Conservation (phyloP, 2,113 vertebrate genomes). For the Pygoscelis antarcticus region DNA sequence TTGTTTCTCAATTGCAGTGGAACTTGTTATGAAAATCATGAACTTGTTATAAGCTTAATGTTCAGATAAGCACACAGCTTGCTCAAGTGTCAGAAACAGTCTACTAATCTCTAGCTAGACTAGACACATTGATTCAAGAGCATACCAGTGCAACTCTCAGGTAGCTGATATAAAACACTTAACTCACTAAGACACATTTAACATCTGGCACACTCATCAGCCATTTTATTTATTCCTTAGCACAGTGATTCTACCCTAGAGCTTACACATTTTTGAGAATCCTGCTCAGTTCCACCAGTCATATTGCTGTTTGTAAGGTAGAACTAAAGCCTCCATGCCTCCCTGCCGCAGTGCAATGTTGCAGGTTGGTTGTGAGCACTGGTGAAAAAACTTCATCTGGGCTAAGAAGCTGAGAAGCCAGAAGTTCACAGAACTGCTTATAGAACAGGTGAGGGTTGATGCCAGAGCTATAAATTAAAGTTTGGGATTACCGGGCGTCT, state of each 20-base stretch:
- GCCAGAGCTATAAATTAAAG: not conserved
- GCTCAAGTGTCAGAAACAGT: not conserved
- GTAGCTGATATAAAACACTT: not conserved
- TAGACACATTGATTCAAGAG: not conserved
- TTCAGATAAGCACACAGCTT: not conserved
- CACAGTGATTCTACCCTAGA: not conserved
- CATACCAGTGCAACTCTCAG: not conserved
- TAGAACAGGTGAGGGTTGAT: not conserved
- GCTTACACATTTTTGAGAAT: not conserved
- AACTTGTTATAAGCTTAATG: not conserved
- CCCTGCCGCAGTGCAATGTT: rapidly evolving
- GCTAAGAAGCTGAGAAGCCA: not conserved
- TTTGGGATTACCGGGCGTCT: not conserved
- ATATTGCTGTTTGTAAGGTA: not conserved
- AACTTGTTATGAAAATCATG: not conserved
- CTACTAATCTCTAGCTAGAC: not conserved
- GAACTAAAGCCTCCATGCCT: not conserved
- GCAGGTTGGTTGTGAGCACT: not conserved
- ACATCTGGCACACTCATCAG: not conserved
- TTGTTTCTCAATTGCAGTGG: not conserved
- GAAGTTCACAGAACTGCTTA: not conserved
- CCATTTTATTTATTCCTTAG: not conserved
- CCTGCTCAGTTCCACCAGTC: not conserved
- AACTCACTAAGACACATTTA: not conserved
- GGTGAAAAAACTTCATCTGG: not conserved